phyloP scores from a whole-genome alignment of 2,888 invertebrate genomes.

The Harmothoe impar region DNA sequence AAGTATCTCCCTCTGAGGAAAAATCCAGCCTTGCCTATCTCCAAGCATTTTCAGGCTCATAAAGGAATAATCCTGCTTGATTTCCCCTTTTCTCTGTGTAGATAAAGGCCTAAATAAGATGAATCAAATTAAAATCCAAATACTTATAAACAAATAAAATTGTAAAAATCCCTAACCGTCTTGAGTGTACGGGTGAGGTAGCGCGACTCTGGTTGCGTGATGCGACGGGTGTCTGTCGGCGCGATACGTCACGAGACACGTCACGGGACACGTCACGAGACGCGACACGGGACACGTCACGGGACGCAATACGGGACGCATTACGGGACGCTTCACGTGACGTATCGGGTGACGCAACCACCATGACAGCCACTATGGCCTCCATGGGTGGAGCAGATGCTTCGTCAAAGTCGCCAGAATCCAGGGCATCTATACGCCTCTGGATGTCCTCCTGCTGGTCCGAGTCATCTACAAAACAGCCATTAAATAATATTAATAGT shows the following conservation, averaged over 20 bases:
- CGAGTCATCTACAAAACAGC: not conserved
- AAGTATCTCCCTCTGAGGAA: too few species aligned
- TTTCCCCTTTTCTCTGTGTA: too few species aligned
- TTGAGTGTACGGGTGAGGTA: not conserved
- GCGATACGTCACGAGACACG: not conserved
- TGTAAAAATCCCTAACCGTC: not conserved
- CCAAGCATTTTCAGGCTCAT: too few species aligned
- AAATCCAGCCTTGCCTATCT: too few species aligned
- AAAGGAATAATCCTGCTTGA: too few species aligned
- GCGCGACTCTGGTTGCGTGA: not conserved
- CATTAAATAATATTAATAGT: not conserved
- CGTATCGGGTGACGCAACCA: not conserved
- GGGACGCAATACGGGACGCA: not conserved
- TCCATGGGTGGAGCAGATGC: not conserved
- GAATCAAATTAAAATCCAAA: not conserved
- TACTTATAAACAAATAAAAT: not conserved
- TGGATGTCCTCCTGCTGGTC: constrained; percentile 24
- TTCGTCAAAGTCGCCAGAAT: not conserved
- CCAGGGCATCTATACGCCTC: not conserved
- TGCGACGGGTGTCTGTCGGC: not conserved
- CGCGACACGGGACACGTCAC: not conserved
- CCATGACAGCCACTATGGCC: not conserved
- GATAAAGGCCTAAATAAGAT: not conserved
- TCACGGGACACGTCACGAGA: not conserved
- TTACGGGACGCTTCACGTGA: not conserved